phyloP scores from a whole-genome alignment of 2,113 vertebrate genomes.

The Toxostoma redivivum region DNA sequence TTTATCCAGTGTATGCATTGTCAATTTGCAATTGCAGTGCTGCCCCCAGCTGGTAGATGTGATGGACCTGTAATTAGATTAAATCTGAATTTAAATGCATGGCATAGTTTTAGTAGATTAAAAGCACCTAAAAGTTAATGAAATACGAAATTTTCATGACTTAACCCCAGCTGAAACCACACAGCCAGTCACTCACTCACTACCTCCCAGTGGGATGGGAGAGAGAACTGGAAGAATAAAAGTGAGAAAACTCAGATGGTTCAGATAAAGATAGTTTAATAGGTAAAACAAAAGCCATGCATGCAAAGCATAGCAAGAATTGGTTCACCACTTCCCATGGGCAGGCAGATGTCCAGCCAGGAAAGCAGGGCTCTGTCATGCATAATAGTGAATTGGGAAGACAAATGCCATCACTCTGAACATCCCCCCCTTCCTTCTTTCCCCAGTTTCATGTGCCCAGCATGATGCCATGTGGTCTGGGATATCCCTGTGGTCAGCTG shows the following conservation, averaged over 20 bases:
- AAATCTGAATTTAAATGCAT: neutral
- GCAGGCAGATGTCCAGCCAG: neutral
- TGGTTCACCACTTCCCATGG: neutral
- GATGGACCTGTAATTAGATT: neutral
- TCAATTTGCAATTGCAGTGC: conserved; percentile 56
- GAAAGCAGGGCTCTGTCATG: neutral
- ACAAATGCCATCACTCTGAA: neutral
- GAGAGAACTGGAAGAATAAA: neutral
- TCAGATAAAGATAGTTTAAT: neutral
- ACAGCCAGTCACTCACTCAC: neutral
- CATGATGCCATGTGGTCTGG: neutral
- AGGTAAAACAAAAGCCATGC: neutral
- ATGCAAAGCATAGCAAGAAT: neutral
- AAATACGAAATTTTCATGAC: neutral
- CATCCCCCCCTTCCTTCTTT: neutral
- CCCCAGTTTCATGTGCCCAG: neutral
- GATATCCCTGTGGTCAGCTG: neutral
- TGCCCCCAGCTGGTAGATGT: conserved; percentile 76
- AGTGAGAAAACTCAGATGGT: neutral
- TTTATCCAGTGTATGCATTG: neutral
- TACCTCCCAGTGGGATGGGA: neutral
- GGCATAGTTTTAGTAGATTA: neutral
- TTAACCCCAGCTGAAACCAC: neutral
- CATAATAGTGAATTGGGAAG: neutral
- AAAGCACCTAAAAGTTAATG: neutral